Evolutionary conservation across 2,888 invertebrate genomes (phyloP).

Genomic region (Apeira syringaria): DNA sequence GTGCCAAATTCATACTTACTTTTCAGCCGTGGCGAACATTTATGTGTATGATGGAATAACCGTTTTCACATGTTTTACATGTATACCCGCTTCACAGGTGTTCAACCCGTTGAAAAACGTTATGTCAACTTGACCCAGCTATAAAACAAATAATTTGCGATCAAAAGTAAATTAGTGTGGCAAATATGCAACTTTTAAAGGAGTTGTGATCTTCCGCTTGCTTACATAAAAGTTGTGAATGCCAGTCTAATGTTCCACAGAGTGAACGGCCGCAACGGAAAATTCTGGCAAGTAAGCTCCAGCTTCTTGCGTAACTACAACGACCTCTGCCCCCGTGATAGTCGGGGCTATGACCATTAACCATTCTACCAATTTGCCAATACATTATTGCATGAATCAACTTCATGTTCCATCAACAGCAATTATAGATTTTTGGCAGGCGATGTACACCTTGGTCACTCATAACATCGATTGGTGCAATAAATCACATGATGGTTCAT

Average conservation of each 20-base stretch:
- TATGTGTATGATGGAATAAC: no score
- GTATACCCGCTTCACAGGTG: not conserved
- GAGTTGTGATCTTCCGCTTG: no score
- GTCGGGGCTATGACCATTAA: conserved; percentile 25
- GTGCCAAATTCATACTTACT: conserved; percentile 63
- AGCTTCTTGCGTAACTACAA: conserved; percentile 25
- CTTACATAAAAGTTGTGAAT: conserved; percentile 10
- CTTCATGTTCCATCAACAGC: conserved; percentile 10
- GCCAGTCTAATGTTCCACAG: conserved; percentile 1
- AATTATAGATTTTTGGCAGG: conserved; percentile 18
- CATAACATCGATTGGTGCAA: conserved; percentile 16
- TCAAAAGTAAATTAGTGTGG: not conserved
- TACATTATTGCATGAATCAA: conserved; percentile 24
- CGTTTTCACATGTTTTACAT: not conserved
- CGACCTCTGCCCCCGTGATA: conserved; percentile 28
- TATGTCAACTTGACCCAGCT: conserved; percentile 3
- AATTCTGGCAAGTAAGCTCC: conserved; percentile 15
- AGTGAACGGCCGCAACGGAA: conserved; percentile 16
- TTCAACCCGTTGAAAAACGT: conserved; percentile 3
- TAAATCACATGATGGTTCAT: no score
- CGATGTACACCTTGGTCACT: conserved; percentile 13
- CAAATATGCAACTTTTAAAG: not conserved
- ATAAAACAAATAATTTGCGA: not conserved
- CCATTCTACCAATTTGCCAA: conserved; percentile 24
- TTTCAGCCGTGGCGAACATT: no score